Evolutionary conservation across 53 echinoderm and acorn worm species (phyloP), one percentile per base, ranked within the genome.

Genomic region (Patiria pectinifera): DNA sequence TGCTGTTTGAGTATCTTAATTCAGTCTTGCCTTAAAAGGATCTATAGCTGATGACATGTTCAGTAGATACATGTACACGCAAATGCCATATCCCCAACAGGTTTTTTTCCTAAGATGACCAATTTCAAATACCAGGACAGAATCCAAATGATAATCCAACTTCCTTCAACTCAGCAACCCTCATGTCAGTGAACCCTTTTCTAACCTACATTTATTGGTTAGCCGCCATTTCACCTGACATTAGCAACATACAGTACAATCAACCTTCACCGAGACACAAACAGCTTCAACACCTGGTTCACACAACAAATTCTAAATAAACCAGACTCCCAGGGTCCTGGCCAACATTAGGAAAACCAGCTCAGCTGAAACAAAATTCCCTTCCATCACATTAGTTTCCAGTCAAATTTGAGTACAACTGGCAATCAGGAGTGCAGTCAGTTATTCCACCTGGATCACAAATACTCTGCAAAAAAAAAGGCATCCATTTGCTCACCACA

Each of bases 351-450:
- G 16, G 10, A 2, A 15, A 15, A 69, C 22, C 22, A 24, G 24
- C 26, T 25, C 19, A 3, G 45, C 19, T 18, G 69, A 74, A 69
- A 19, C 2, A 72, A 21, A 45, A 70, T 86, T 48, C n/a, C 86
- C 86, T 86, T 86, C 86, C 86, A 23, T 24, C 53, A 16, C 74
- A 86, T 75, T 86, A 13, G 76, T 49, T 77, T 77, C 77, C 87
- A 87, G 53, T 82, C 59, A 59, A 11, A 45, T 16, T 11, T 5
- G 46, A 82, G 43, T 78, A 6, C 16, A 0, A 14, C 3, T 4
- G 24, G 71, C 75, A 86, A 59, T 71, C 13, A 58, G 24, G 18
- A 48, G 70, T 25, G 26, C 63, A 21, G 43, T 69, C 0, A 26
- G 3, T 48, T 72, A 12, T 47, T 23, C 53, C 53, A 53, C 53